Base-by-base conservation (phyloP, 2,797 vertebrate species). In the Hoplostethus atlanticus region DNA sequence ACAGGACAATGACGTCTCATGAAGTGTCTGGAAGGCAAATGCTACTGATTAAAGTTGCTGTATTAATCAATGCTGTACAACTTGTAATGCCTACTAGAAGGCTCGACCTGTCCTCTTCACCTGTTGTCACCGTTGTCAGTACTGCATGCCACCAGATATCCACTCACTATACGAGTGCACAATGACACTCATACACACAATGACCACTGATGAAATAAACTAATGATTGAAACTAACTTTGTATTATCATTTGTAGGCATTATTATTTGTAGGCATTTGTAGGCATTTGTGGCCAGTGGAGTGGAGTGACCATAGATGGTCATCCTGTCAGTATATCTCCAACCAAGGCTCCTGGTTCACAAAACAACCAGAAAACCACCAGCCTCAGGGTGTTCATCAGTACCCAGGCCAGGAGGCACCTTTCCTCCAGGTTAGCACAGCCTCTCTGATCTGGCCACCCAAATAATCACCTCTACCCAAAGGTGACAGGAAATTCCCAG, bases 161-260 rank as follows among this genome's bases (percentile, higher is more conserved):
- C 17, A 40, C 31, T 16, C 9, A 9, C 16, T 21, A 21, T 21
- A 8, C 6, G 3, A 34, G 34, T 40, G 50, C 66, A 21, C 28
- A 11, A 4, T 30, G 17, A 50, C 40, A 17, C 38, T 17, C 16
- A 5, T 16, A 36, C 48, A 58, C 47, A 53, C 51, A 55, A 46
- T 28, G 5, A 34, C 25, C 64, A 74, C 47, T 52, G 38, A 17
- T 53, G 47, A 42, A 73, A 73, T 67, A 74, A 73, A 64, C 46
- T 64, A 47, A 36, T 28, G 15, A 52, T 57, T 31, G 40, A 15
- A 67, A 52, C 13, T 51, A 36, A 17, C 28, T 12, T 30, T 31
- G 44, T 47, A 5, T 21, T 46, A 7, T 69, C 31, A 38, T 28
- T 68, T 48, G 16, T 34, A 28, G 8, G 15, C 30, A 36, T 16